These are phyloP conservation scores for Conopomorpha cramerella DNA, from an alignment of 1,140 invertebrate genomes.

Conservation along the genomic window DNA sequence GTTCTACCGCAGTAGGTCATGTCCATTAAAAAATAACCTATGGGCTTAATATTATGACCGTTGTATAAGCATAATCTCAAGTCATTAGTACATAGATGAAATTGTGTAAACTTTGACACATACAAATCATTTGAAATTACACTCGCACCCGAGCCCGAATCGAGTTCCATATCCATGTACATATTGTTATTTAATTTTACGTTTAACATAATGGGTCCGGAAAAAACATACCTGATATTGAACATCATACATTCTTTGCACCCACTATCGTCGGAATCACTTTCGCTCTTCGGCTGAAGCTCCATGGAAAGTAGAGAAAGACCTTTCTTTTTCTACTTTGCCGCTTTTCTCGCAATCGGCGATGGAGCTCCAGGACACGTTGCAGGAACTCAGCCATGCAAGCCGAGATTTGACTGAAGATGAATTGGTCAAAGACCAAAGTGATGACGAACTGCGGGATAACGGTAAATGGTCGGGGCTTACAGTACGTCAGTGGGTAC, in stretches of 20 bases:
- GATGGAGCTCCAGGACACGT: too few relatives aligned
- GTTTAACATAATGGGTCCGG: not conserved
- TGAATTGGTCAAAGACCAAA: too few relatives aligned
- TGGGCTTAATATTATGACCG: slow-evolving; percentile 4
- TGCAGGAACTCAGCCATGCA: too few relatives aligned
- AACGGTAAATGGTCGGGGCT: too few relatives aligned
- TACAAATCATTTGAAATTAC: slow-evolving; percentile 2
- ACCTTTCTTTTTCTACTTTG: too few relatives aligned
- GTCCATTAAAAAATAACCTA: slow-evolving; percentile 1
- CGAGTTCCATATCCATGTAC: slow-evolving; percentile 1
- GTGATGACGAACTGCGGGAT: too few relatives aligned
- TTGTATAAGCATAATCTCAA: slow-evolving; percentile 4
- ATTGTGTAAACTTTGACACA: not conserved
- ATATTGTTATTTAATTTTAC: not conserved
- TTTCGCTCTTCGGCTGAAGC: too few relatives aligned
- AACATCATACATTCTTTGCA: slow-evolving; percentile 2
- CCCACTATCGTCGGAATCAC: not conserved
- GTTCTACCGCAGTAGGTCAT: not conserved
- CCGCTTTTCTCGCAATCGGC: too few relatives aligned
- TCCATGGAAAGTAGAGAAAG: too few relatives aligned
- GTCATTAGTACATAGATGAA: not conserved
- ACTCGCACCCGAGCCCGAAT: slow-evolving; percentile 1
- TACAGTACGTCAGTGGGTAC: too few relatives aligned
- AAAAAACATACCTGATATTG: slow-evolving; percentile 2
- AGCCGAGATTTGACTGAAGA: too few relatives aligned